Evolutionary conservation across 2,888 invertebrate species (phyloP), one percentile per base, ranked within the genome.

Genomic region (Drosophila seclusa): DNA sequence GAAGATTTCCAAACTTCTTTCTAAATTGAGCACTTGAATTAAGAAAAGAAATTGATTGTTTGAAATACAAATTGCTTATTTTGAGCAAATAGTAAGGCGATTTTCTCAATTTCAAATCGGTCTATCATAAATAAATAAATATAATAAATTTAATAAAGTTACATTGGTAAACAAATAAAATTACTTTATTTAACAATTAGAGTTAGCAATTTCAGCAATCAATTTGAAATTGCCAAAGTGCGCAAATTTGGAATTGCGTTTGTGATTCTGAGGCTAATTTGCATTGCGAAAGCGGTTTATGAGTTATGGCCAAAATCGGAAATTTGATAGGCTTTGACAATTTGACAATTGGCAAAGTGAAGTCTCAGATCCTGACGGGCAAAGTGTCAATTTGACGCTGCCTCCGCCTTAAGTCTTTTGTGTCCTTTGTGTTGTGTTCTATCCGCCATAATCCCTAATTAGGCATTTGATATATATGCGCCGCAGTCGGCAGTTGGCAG

Each of bases 401-500:
- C 21, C 40, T 4, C 4, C 38, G n/a, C 24, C 45, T 21, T 67
- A 40, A 45, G 38, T 42, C 36, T 60, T 71, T 80, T 71, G 76
- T 80, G 60, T 65, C 36, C 65, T 72, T 78, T 71, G 76, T 76
- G 60, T 63, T 68, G 62, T 52, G 59, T 42, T 60, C 48, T 36
- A 82, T 69, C 70, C 57, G 73, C 65, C 54, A 70, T 87, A 89
- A 87, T 85, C 90, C 90, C 90, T 85, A 84, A 89, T 87, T 87
- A 87, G 87, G 58, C 76, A 27, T 76, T 72, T 85, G 78, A 83
- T 82, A 86, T 82, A 86, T 75, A 67, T 71, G 52, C 73, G 69
- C 53, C 64, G 57, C 52, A 68, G 61, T 62, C 61, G 76, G 68
- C 74, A 76, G 34, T 31, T 8, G 13, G 55, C 50, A 76, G 34